phyloP scores from a whole-genome alignment of 2,888 invertebrate genomes.

The Synergus laeviventris region DNA sequence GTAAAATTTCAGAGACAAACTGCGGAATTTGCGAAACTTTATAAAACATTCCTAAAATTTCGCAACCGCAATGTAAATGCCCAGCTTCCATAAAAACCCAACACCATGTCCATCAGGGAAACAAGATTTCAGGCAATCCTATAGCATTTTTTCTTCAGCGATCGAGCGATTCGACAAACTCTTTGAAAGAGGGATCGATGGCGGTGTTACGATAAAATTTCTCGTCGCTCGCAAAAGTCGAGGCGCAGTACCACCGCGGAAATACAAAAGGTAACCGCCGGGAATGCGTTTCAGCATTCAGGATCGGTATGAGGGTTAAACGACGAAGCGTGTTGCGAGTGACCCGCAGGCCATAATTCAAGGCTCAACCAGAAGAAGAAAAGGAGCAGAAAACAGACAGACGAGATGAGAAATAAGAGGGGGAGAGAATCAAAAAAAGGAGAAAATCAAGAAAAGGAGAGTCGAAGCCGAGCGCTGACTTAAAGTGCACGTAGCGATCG shows the following conservation, averaged over 20 bases:
- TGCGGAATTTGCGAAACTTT: background rate
- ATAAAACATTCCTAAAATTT: background rate
- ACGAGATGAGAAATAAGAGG: conserved; percentile 22
- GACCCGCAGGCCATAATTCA: conserved; percentile 73
- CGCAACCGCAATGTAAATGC: background rate
- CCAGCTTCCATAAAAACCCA: conserved; percentile 2
- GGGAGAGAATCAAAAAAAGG: conserved; percentile 29
- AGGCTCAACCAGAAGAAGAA: conserved; percentile 58
- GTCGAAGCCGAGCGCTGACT: conserved; percentile 57
- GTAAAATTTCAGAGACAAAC: too few species aligned
- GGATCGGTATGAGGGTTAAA: conserved; percentile 71
- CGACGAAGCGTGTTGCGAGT: conserved; percentile 74
- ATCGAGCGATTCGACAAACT: conserved; percentile 53
- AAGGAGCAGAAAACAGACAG: conserved; percentile 49
- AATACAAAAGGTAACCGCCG: conserved; percentile 63
- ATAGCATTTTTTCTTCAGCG: conserved; percentile 38
- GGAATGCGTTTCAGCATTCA: conserved; percentile 65
- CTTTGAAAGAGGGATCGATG: conserved; percentile 56
- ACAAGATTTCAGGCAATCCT: conserved; percentile 22
- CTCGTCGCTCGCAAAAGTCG: conserved; percentile 53
- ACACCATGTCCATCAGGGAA: conserved; percentile 19
- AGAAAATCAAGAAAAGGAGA: conserved; percentile 30
- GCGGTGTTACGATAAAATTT: conserved; percentile 56
- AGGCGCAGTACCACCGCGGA: conserved; percentile 58
- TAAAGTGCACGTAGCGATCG: conserved; percentile 65